phyloP scores from a whole-genome alignment of 2,113 vertebrate genomes.

The Xenopus borealis region DNA sequence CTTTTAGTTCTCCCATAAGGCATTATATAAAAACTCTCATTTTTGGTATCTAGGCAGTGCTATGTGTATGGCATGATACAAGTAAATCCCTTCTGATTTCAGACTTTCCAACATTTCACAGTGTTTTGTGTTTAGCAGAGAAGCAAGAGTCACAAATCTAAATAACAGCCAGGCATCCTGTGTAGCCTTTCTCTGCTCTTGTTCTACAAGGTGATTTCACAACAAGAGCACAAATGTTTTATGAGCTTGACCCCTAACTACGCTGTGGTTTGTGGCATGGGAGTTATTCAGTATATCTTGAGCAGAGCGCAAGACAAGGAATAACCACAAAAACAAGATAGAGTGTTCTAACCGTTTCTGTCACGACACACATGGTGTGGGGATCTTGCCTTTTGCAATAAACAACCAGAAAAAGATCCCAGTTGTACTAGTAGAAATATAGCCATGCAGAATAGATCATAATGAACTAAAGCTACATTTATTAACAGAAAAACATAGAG shows the following conservation, averaged over 20 bases:
- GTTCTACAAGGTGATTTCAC: conserved; percentile 9
- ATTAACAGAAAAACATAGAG: too few relatives aligned
- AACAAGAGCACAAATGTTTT: conserved; percentile 31
- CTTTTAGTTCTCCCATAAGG: too few relatives aligned
- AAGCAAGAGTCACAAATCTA: background rate
- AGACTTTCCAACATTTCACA: too few relatives aligned
- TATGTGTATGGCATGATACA: too few relatives aligned
- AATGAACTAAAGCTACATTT: too few relatives aligned
- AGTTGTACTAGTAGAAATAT: too few relatives aligned
- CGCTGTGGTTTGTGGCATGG: conserved; percentile 55
- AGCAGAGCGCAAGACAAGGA: conserved; percentile 45
- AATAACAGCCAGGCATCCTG: background rate
- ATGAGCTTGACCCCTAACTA: conserved; percentile 51
- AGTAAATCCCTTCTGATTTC: too few relatives aligned
- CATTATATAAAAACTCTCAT: too few relatives aligned
- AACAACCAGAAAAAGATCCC: background rate
- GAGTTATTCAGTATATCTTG: conserved; percentile 21
- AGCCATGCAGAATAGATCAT: too few relatives aligned
- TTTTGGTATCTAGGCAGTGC: too few relatives aligned
- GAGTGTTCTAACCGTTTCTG: conserved; percentile 9
- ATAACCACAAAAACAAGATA: conserved; percentile 19
- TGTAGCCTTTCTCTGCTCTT: background rate
- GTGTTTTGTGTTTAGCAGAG: too few relatives aligned
- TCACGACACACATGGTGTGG: background rate
- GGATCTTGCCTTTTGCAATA: conserved; percentile 30